Evolutionary conservation across 2,888 invertebrate species (phyloP).

Genomic region (Hypercompe scribonia): DNA sequence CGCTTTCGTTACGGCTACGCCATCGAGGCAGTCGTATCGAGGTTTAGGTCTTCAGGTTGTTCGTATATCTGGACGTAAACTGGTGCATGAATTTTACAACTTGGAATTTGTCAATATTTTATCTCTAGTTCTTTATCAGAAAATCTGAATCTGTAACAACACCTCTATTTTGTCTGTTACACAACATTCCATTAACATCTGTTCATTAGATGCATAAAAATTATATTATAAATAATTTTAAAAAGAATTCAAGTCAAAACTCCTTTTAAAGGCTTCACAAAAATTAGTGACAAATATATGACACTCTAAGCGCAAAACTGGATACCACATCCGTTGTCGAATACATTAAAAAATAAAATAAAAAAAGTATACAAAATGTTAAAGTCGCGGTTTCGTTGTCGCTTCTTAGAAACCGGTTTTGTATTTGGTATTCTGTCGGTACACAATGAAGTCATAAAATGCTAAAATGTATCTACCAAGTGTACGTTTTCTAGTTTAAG

Average conservation of each 20-base stretch:
- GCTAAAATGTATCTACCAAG: conserved; percentile 1
- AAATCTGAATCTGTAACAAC: neutral
- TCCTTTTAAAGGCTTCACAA: neutral
- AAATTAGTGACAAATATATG: neutral
- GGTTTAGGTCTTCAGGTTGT: neutral
- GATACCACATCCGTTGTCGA: neutral
- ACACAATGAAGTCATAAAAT: conserved; percentile 47
- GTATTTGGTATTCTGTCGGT: conserved; percentile 28
- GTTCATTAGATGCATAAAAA: neutral
- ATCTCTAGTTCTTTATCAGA: neutral
- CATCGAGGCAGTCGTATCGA: too few relatives aligned
- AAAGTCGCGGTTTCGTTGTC: conserved; percentile 22
- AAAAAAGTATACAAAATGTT: conserved; percentile 37
- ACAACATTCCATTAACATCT: too few relatives aligned
- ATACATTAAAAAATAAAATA: neutral
- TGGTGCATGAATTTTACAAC: neutral
- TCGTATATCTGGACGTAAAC: neutral
- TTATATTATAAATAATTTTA: neutral
- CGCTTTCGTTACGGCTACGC: too few relatives aligned
- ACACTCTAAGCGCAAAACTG: neutral
- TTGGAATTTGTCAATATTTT: neutral
- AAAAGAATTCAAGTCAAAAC: neutral
- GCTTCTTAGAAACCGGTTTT: conserved; percentile 36
- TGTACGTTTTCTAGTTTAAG: neutral
- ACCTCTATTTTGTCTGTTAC: neutral